Evolutionary conservation across 2,113 vertebrate species (phyloP).

Genomic region (Nothoprocta pentlandii): DNA sequence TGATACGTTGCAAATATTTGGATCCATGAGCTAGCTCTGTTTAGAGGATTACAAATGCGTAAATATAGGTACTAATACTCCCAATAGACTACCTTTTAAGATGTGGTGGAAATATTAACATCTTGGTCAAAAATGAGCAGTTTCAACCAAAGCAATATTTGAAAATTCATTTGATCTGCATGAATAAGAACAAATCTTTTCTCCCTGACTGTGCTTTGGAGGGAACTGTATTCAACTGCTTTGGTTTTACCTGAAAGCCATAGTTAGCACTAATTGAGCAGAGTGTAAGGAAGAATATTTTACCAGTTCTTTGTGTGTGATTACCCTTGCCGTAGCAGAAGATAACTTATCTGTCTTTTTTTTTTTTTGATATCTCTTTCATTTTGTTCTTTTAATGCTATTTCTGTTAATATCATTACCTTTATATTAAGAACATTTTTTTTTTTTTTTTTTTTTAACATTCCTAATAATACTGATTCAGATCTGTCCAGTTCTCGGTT

Average conservation of each 20-base stretch:
- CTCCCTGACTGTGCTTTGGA: neutral
- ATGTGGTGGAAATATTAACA: neutral
- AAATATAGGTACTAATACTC: neutral
- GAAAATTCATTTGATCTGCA: neutral
- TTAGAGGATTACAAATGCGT: neutral
- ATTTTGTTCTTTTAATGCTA: neutral
- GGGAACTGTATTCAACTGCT: neutral
- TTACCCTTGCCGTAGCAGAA: neutral
- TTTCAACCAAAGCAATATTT: neutral
- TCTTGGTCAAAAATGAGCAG: neutral
- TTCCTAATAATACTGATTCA: neutral
- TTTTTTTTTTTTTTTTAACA: neutral
- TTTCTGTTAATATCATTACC: neutral
- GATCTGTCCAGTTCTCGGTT: neutral
- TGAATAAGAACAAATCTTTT: neutral
- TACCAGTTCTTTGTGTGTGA: neutral
- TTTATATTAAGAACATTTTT: neutral
- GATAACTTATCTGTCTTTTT: neutral
- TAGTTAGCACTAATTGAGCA: neutral
- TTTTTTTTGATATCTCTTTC: neutral
- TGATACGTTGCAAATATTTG: neutral
- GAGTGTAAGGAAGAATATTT: slow-evolving; percentile 3
- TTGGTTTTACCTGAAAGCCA: slow-evolving; percentile 1
- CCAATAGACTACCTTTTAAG: neutral
- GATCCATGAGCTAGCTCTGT: neutral